Conservation (phyloP, 2,113 vertebrate species). For the Python bivittatus region DNA sequence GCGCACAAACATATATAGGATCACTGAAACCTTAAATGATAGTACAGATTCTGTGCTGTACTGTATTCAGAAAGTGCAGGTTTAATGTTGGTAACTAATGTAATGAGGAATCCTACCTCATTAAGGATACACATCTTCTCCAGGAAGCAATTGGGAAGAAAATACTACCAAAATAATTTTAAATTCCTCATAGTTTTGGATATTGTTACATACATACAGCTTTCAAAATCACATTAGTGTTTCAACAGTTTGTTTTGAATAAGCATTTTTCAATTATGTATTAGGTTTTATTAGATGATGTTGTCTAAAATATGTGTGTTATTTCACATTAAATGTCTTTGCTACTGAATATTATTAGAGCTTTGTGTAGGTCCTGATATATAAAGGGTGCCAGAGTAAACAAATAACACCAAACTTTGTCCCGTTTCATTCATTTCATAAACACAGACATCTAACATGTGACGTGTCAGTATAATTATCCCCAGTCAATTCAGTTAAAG, state of each 20-base stretch:
- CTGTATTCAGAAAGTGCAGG: neutral
- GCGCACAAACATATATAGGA: neutral
- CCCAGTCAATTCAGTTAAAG: neutral
- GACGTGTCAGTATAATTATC: neutral
- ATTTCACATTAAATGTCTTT: neutral
- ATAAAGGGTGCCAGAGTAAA: neutral
- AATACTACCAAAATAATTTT: neutral
- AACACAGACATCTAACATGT: neutral
- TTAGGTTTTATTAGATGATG: neutral
- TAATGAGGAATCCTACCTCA: neutral
- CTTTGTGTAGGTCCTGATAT: neutral
- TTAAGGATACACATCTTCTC: neutral
- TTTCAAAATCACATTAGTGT: neutral
- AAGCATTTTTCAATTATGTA: neutral
- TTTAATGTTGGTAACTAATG: neutral
- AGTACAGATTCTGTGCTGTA: neutral
- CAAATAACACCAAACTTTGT: neutral
- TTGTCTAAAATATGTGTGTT: neutral
- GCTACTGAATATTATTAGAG: neutral
- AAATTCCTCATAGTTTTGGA: neutral
- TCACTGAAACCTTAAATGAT: neutral
- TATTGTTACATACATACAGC: neutral
- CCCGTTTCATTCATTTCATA: neutral
- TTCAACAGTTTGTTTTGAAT: neutral
- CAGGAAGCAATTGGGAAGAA: neutral